Conservation (phyloP, 2,113 vertebrate species). For the Rissa tridactyla region DNA sequence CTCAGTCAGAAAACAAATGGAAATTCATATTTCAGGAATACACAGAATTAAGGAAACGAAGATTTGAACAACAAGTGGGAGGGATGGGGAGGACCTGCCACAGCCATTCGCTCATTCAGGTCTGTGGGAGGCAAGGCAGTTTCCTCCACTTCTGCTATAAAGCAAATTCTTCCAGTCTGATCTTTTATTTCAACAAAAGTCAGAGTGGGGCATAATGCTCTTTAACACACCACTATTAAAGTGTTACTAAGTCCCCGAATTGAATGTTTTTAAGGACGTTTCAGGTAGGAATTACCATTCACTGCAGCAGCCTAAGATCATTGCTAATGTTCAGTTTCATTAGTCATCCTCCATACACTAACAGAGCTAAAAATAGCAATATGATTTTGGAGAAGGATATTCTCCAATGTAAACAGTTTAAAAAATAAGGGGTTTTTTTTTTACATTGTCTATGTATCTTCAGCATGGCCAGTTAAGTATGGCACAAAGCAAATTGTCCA, state of each 20-base stretch:
- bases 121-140: neutral
- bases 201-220: neutral
- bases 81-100: neutral
- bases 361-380: constrained; percentile 15
- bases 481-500: neutral
- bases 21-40: neutral
- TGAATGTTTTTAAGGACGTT: neutral
- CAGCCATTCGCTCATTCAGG: neutral
- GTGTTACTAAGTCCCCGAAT: neutral
- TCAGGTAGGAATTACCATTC: neutral
- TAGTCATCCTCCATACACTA: neutral
- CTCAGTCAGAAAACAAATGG: neutral
- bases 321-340: neutral
- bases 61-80: neutral
- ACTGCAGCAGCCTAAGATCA: neutral
- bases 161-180: neutral
- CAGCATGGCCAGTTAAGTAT: neutral
- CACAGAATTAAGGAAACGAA: accelerated
- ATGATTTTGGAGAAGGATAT: neutral
- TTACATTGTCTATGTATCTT: neutral
- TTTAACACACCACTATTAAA: neutral
- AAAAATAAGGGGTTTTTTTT: neutral
- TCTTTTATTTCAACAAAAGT: neutral
- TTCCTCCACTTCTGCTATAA: neutral
- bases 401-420: neutral